Evolutionary conservation across 2,113 vertebrate genomes (phyloP).

Genomic region (Daphoenositta chrysoptera): DNA sequence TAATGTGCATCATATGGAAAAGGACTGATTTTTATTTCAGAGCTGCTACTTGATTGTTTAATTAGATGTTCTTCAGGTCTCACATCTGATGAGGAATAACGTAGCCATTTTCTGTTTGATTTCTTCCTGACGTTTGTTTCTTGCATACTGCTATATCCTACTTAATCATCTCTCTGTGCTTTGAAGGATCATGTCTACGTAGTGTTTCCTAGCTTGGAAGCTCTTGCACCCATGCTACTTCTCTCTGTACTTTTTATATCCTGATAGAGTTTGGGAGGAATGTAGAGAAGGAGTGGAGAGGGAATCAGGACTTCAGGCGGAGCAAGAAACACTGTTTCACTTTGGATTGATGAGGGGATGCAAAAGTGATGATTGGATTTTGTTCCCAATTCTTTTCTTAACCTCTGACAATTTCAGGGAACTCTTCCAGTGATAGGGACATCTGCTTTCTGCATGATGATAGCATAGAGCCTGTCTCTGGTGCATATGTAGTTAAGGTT

Average conservation of each 20-base stretch:
- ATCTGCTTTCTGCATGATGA: neutral
- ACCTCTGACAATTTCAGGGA: neutral
- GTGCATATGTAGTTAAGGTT: neutral
- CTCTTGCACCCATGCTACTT: neutral
- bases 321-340: neutral
- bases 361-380: neutral
- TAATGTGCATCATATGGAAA: neutral
- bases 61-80: neutral
- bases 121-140: neutral
- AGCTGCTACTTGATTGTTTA: neutral
- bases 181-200: neutral
- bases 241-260: neutral
- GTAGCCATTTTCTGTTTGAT: neutral
- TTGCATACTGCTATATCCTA: neutral
- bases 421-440: neutral
- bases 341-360: neutral
- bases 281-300: neutral
- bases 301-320: neutral
- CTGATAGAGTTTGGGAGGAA: neutral
- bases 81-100: neutral
- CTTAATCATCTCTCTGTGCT: neutral
- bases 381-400: neutral
- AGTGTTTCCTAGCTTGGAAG: neutral
- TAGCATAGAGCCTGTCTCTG: neutral
- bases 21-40: neutral